Base-by-base conservation (phyloP, 2,888 invertebrate genomes). In the Pollenia griseotomentosa region DNA sequence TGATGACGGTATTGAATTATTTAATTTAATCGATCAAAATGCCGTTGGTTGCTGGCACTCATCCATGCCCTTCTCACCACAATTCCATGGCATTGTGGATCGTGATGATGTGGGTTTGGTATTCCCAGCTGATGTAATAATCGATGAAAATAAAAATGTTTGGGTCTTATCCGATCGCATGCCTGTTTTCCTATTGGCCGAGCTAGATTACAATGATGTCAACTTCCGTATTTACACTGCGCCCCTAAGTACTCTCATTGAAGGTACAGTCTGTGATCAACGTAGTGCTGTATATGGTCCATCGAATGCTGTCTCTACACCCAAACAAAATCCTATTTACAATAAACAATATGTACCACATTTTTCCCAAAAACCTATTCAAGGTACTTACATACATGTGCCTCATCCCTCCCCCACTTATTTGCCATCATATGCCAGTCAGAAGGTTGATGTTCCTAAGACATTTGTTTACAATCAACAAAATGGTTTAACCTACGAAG, bases 81-180 rank as follows among this genome's bases (percentile, higher is more conserved):
- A 95, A 86, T 96, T 96, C 91, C 95, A 96, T 42, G 97, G 94
- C 14, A 92, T 97, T 8, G 95, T 96, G 1, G 97, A 97, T 89
- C 95, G 95, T 88, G 97, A 97, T 90, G 96, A 97, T 90, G 95
- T 95, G 0, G 96, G 95, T 10, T 93, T 97, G 44, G 95, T 97
- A 42, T 97, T 97, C 91, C 97, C 97, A 0, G 95, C 96, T 89
- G 97, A 97, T 90, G 94, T 97, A 2, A 97, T 97, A 94, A 96
- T 97, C 87, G 96, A 97, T 92, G 94, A 95, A 66, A 94, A 95
- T 81, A 94, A 95, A 87, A 96, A 96, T 88, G 94, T 96, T 4
- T 97, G 97, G 97, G 96, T 97, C 0, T 95, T 97, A 3, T 97
- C 97, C 0, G 97, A 97, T 92, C 95, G 96, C 57, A 97, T 97